A percentile compares a stretch with the other conserved stretches of the same genome.
These are phyloP conservation scores for Atractosteus spatula DNA, from an alignment of 2,113 vertebrate species.

Conservation along the genomic window DNA sequence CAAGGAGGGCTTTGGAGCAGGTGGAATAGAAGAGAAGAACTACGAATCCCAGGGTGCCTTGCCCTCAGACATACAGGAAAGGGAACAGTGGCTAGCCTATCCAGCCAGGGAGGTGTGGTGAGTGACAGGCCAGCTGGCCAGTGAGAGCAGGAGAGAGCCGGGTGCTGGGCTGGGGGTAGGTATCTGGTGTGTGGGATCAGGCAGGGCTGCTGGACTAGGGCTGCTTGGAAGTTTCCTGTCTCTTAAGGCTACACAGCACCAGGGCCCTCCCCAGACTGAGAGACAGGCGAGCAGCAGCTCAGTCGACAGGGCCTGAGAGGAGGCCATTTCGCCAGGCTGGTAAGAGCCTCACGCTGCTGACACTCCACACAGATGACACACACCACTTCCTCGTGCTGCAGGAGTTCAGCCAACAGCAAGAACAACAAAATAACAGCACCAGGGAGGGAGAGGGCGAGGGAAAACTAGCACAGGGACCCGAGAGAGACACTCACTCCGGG, in stretches of 20 bases:
- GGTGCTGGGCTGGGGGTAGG: constrained; percentile 45
- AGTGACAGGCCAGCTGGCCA: constrained; percentile 62
- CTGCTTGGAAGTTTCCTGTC: constrained; percentile 72
- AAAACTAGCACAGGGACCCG: constrained; percentile 31
- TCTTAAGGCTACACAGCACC: constrained; percentile 55
- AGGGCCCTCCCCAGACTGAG: constrained; percentile 60
- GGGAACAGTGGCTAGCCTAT: constrained; percentile 63
- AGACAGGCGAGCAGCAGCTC: constrained; percentile 56
- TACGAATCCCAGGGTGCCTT: constrained; percentile 68
- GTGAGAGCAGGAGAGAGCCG: constrained; percentile 39
- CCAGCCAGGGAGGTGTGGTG: constrained; percentile 71
- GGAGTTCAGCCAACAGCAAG: constrained; percentile 24
- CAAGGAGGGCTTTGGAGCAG: constrained; percentile 37
- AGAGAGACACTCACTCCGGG: too few relatives aligned
- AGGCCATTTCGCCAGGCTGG: constrained; percentile 52
- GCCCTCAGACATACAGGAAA: constrained; percentile 69
- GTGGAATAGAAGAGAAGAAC: constrained; percentile 51
- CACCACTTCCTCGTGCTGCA: constrained; percentile 45
- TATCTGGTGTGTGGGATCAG: constrained; percentile 76
- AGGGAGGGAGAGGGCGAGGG: constrained; percentile 37
- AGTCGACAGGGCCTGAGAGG: constrained; percentile 44
- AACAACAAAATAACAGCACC: constrained; percentile 10
- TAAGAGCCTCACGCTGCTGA: constrained; percentile 52
- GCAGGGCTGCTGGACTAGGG: constrained; percentile 74
- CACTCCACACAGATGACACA: constrained; percentile 22